A percentile compares a stretch with the other conserved stretches of the same genome.
phyloP scores from a whole-genome alignment of 2,113 vertebrate genomes.

The Hoplias malabaricus region DNA sequence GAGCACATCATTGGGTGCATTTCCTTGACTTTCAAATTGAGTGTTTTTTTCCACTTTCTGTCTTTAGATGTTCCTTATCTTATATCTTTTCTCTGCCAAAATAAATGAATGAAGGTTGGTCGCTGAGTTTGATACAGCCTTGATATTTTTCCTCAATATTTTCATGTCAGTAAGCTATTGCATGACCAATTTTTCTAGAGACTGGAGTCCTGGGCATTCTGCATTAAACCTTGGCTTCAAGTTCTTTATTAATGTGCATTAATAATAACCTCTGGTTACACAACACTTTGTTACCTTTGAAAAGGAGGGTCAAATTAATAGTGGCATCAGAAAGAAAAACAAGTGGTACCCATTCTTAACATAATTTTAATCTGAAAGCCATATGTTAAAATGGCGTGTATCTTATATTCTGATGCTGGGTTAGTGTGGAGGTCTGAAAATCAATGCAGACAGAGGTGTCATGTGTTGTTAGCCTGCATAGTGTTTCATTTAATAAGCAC shows the following conservation, averaged over 20 bases:
- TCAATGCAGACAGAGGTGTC: conserved; percentile 39
- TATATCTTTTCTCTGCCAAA: too few relatives aligned
- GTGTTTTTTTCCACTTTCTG: too few relatives aligned
- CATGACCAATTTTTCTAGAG: conserved; percentile 10
- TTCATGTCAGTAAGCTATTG: conserved; percentile 15
- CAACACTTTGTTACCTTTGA: conserved; percentile 14
- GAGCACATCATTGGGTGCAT: too few relatives aligned
- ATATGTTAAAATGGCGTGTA: conserved; percentile 1
- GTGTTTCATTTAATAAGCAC: conserved; percentile 46
- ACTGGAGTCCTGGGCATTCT: not conserved
- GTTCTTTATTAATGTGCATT: conserved; percentile 37
- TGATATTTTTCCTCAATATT: conserved; percentile 1
- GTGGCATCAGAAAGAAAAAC: not conserved
- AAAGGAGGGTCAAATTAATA: not conserved
- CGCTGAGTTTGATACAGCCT: too few relatives aligned
- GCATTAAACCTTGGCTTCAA: not conserved
- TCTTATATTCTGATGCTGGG: not conserved
- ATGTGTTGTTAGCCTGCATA: conserved; percentile 41
- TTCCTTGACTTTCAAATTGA: too few relatives aligned
- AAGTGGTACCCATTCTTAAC: not conserved
- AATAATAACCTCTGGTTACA: conserved; percentile 19
- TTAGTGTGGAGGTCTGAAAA: conserved; percentile 40
- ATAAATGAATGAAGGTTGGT: too few relatives aligned
- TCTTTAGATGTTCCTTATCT: too few relatives aligned
- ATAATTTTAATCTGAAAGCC: not conserved